Conservation (phyloP, 1,140 invertebrate species). For the Musca domestica region DNA sequence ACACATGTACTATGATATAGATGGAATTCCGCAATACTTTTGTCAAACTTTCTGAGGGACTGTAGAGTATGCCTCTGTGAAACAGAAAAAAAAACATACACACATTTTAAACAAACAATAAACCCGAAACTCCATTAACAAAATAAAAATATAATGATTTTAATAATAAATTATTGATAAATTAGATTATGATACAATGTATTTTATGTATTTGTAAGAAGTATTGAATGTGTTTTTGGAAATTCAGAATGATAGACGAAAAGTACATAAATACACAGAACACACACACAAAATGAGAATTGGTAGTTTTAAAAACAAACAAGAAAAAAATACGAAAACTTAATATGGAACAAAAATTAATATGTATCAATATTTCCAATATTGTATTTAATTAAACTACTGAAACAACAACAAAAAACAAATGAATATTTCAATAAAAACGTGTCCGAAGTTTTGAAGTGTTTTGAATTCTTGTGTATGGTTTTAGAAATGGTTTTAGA, state of each 20-base stretch:
- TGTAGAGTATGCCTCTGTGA: no score
- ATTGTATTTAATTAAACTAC: neutral
- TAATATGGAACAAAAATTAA: neutral
- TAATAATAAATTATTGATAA: constrained; percentile 11
- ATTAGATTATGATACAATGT: constrained; percentile 13
- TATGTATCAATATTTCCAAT: neutral
- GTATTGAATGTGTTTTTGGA: constrained; percentile 19
- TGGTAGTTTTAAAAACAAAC: neutral
- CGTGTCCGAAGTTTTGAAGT: neutral
- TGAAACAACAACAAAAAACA: neutral
- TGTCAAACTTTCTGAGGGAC: no score
- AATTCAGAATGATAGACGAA: constrained; percentile 21
- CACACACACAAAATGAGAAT: neutral
- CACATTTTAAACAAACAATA: no score
- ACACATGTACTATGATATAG: no score
- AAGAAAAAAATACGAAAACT: neutral
- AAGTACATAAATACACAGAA: constrained; percentile 2
- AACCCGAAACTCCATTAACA: neutral
- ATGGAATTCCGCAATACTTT: no score
- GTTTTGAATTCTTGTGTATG: no score
- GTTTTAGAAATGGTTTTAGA: no score
- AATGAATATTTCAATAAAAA: constrained; percentile 23
- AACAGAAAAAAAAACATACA: no score
- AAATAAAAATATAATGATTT: constrained; percentile 16
- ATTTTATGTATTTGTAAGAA: constrained; percentile 17